phyloP scores from a whole-genome alignment of 2,888 invertebrate species.

The Drosophila aldrichi region DNA sequence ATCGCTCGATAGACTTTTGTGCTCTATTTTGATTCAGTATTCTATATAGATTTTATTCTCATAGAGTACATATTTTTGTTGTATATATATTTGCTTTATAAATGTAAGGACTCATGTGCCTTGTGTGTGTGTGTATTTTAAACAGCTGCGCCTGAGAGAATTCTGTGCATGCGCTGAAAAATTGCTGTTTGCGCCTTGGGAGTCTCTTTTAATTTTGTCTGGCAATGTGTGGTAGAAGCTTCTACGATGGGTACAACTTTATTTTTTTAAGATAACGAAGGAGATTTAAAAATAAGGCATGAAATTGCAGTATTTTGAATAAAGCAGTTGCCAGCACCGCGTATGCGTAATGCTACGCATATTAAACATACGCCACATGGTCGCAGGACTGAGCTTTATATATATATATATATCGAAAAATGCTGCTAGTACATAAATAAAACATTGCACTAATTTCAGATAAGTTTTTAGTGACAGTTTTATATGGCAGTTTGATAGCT shows the following conservation, averaged over 20 bases:
- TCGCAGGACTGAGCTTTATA: background rate
- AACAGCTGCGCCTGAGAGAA: background rate
- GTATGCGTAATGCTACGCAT: constrained; percentile 5
- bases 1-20: background rate
- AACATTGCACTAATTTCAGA: constrained; percentile 44
- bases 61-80: background rate
- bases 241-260: background rate
- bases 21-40: too few relatives aligned
- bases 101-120: background rate
- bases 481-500: constrained; percentile 37
- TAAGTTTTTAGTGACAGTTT: constrained; percentile 39
- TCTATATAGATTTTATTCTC: background rate
- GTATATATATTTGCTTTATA: background rate
- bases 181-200: background rate
- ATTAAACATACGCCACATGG: constrained; percentile 43
- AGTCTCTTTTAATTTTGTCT: background rate
- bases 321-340: constrained; percentile 1
- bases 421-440: constrained; percentile 36
- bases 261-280: background rate
- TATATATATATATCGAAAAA: background rate
- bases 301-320: background rate
- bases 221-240: background rate
- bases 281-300: background rate
- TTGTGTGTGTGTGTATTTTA: background rate
- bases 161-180: background rate